A percentile compares a stretch with the other conserved stretches of the same genome.
These are phyloP conservation scores for Ooceraea biroi DNA, from an alignment of 1,140 invertebrate species.

Conservation along the genomic window DNA sequence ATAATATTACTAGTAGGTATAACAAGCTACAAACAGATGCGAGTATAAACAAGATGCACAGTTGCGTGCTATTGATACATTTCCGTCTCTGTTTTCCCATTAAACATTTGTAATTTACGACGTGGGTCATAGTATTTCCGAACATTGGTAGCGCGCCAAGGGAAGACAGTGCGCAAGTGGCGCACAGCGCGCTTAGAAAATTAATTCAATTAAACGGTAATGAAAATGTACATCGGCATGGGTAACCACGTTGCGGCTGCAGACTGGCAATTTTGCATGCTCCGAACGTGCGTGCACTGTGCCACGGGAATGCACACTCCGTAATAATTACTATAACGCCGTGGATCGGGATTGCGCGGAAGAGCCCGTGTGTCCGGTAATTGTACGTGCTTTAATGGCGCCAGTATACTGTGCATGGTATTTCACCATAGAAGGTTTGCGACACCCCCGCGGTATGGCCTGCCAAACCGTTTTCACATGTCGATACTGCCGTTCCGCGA, in stretches of 20 bases:
- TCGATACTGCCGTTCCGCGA: neutral
- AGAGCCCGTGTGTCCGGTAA: constrained; percentile 52
- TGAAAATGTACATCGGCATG: constrained; percentile 65
- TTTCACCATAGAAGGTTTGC: constrained; percentile 47
- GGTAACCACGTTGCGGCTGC: constrained; percentile 57
- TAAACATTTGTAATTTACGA: constrained; percentile 33
- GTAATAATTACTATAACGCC: constrained; percentile 72
- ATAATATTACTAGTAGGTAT: too few relatives aligned
- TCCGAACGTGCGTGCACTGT: constrained; percentile 54
- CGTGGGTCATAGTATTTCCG: constrained; percentile 39
- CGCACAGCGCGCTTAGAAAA: constrained; percentile 29
- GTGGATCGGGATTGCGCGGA: constrained; percentile 60
- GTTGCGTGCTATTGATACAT: neutral
- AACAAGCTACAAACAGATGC: neutral
- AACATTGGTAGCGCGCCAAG: constrained; percentile 22
- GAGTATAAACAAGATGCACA: neutral
- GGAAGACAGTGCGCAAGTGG: constrained; percentile 14
- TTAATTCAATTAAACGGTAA: constrained; percentile 74
- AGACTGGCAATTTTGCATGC: constrained; percentile 70
- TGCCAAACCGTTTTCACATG: constrained; percentile 41
- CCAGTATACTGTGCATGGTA: constrained; percentile 12
- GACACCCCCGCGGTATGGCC: constrained; percentile 44
- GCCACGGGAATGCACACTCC: constrained; percentile 64
- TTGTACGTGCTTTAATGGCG: constrained; percentile 65
- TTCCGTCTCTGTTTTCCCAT: neutral